These are phyloP conservation scores for Zygogramma bicolorata DNA, from an alignment of 2,888 invertebrate species.

Conservation along the genomic window DNA sequence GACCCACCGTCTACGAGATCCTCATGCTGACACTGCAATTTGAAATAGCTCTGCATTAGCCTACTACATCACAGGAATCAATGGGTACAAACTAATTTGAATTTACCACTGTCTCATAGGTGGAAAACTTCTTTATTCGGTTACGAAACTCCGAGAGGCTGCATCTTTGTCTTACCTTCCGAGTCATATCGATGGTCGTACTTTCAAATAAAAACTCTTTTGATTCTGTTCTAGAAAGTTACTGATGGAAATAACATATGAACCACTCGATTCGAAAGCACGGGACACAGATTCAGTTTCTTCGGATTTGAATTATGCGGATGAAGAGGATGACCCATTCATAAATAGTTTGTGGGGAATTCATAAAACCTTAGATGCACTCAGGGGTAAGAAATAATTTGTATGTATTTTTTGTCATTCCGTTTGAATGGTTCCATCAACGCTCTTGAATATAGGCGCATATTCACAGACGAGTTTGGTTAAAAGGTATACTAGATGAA, in stretches of 20 bases:
- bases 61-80: no score
- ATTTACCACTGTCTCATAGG: no score
- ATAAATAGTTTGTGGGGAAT: constrained; percentile 61
- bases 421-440: background rate
- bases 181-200: background rate
- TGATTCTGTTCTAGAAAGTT: constrained; percentile 1
- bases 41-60: no score
- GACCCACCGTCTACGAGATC: no score
- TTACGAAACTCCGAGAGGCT: background rate
- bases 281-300: constrained; percentile 41
- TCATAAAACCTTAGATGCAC: constrained; percentile 56
- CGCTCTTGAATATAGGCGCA: background rate
- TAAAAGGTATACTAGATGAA: no score
- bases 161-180: background rate
- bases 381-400: constrained; percentile 56
- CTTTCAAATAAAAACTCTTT: background rate
- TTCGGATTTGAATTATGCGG: constrained; percentile 44
- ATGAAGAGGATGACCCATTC: constrained; percentile 50
- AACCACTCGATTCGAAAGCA: constrained; percentile 1
- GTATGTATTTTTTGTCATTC: background rate
- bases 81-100: no score
- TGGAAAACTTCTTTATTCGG: no score
- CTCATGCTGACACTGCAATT: no score
- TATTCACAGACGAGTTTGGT: no score
- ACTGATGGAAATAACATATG: constrained; percentile 1